phyloP scores from a whole-genome alignment of 2,888 invertebrate genomes.

The Rhodophaea formosa region DNA sequence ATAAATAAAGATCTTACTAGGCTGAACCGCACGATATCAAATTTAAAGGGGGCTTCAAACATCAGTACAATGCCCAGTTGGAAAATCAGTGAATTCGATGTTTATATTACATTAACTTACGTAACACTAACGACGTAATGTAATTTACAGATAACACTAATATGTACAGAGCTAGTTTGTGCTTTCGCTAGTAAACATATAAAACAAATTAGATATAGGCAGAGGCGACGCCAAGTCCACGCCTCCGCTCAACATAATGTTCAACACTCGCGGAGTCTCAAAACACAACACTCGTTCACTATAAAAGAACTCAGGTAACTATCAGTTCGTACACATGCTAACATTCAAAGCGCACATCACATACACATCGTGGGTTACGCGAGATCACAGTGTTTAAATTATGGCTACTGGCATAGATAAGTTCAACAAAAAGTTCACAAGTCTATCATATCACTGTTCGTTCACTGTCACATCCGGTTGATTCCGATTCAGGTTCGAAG shows the following conservation, averaged over 20 bases:
- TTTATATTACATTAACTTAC: slow-evolving; percentile 67
- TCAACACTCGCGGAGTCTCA: slow-evolving; percentile 46
- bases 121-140: slow-evolving; percentile 60
- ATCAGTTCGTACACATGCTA: slow-evolving; percentile 67
- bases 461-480: slow-evolving; percentile 27
- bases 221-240: slow-evolving; percentile 31
- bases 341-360: slow-evolving; percentile 77
- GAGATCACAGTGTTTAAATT: slow-evolving; percentile 76
- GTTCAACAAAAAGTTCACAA: slow-evolving; percentile 32
- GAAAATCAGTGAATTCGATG: slow-evolving; percentile 71
- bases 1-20: slow-evolving; percentile 69
- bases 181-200: slow-evolving; percentile 67
- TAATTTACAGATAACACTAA: slow-evolving; percentile 77
- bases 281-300: slow-evolving; percentile 55
- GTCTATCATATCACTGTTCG: slow-evolving; percentile 23
- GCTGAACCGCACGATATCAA: slow-evolving; percentile 52
- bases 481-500: slow-evolving; percentile 14
- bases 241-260: slow-evolving; percentile 34
- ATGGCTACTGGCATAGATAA: slow-evolving; percentile 67
- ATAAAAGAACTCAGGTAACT: slow-evolving; percentile 62
- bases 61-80: slow-evolving; percentile 73
- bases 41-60: slow-evolving; percentile 61
- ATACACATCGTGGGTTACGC: slow-evolving; percentile 66
- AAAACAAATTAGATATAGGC: slow-evolving; percentile 38
- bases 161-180: slow-evolving; percentile 78